phyloP scores from a whole-genome alignment of 1,140 invertebrate genomes.

The Trichoplusia ni region DNA sequence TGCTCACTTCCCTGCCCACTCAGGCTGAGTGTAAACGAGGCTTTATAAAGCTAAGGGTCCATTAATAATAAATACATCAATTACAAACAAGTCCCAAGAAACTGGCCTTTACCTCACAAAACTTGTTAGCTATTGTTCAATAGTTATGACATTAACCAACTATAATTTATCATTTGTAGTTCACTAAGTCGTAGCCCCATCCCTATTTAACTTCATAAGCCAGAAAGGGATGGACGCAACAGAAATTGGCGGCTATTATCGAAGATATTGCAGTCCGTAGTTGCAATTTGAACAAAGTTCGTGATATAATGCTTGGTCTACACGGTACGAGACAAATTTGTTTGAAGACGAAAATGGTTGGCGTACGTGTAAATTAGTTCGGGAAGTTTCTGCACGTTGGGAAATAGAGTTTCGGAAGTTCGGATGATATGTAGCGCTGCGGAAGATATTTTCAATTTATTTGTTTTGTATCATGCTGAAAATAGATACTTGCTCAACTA shows the following conservation, averaged over 20 bases:
- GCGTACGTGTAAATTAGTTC: background rate
- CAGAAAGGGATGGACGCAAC: background rate
- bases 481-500: too few relatives aligned
- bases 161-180: conserved; percentile 18
- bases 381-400: background rate
- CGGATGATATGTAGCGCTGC: background rate
- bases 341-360: background rate
- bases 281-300: conserved; percentile 22
- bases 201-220: background rate
- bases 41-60: background rate
- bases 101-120: conserved; percentile 2
- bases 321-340: background rate
- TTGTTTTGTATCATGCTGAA: too few relatives aligned
- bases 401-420: background rate
- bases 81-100: conserved; percentile 1
- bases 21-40: too few relatives aligned
- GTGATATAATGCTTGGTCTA: background rate
- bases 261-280: conserved; percentile 19
- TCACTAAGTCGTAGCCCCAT: background rate
- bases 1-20: background rate
- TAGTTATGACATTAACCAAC: conserved; percentile 6
- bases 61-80: conserved; percentile 12
- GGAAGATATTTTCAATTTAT: too few relatives aligned
- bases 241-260: background rate
- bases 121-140: conserved; percentile 4